phyloP scores from a whole-genome alignment of 2,113 vertebrate species.

The Amphilophus citrinellus region DNA sequence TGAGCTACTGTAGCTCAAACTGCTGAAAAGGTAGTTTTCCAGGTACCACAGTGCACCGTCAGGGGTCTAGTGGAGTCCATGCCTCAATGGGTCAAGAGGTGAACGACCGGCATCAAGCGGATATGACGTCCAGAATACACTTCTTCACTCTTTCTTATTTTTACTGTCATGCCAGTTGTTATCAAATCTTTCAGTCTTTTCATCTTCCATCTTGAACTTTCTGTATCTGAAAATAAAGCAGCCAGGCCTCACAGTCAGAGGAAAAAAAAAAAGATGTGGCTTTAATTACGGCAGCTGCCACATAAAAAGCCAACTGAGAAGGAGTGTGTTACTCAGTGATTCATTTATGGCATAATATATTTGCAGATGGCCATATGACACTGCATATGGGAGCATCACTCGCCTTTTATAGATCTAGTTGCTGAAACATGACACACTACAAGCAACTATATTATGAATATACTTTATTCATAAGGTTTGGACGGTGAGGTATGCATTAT shows the following conservation, averaged over 20 bases:
- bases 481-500: background rate
- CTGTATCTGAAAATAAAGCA: background rate
- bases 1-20: too few relatives aligned
- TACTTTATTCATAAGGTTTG: background rate
- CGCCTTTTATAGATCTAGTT: background rate
- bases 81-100: too few relatives aligned
- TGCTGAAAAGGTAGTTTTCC: too few relatives aligned
- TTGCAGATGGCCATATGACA: constrained; percentile 18
- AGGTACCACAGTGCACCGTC: too few relatives aligned
- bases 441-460: background rate
- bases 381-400: constrained; percentile 14
- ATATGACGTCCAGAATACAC: background rate
- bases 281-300: constrained; percentile 45
- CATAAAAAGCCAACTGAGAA: constrained; percentile 22
- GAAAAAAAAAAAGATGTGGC: background rate
- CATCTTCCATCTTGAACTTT: background rate
- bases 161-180: background rate
- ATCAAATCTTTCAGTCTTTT: background rate
- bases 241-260: background rate
- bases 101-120: too few relatives aligned
- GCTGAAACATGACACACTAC: background rate
- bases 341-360: constrained; percentile 39
- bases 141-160: background rate
- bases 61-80: too few relatives aligned
- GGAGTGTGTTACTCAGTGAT: background rate